Percentiles rank a stretch among this genome's conserved stretches.
phyloP scores from a whole-genome alignment of 2,888 invertebrate genomes.

The Drosophila anomalata region DNA sequence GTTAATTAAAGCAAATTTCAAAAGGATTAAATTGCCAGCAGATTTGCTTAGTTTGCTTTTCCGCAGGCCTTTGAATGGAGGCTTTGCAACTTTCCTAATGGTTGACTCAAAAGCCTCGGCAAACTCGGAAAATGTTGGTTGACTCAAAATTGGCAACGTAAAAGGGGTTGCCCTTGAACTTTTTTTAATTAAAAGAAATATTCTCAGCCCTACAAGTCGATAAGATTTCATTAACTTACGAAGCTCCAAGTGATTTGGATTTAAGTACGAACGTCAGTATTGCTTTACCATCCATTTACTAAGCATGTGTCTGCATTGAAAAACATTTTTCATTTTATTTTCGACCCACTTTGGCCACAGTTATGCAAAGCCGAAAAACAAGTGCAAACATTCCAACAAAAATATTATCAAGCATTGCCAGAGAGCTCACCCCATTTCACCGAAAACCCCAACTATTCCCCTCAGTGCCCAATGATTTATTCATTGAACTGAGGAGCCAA shows the following conservation, averaged over 20 bases:
- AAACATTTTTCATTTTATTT: constrained; percentile 9
- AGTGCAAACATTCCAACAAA: constrained; percentile 22
- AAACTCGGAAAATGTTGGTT: constrained; percentile 5
- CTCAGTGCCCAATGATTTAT: constrained; percentile 42
- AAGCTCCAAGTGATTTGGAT: not conserved
- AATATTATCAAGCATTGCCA: constrained; percentile 45
- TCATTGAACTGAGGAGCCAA: constrained; percentile 36
- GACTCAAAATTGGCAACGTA: constrained; percentile 11
- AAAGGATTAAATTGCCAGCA: constrained; percentile 58
- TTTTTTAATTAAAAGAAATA: not conserved
- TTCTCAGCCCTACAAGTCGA: not conserved
- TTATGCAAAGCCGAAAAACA: constrained; percentile 35
- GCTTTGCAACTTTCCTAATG: constrained; percentile 14
- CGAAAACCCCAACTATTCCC: constrained; percentile 18
- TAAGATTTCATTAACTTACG: not conserved
- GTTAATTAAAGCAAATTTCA: constrained; percentile 67
- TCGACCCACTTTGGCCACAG: constrained; percentile 6
- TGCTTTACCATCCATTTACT: not conserved
- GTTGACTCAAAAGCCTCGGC: not conserved
- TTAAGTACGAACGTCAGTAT: not conserved
- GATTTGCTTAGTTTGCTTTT: constrained; percentile 49
- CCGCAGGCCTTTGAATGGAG: constrained; percentile 19
- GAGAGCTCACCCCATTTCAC: constrained; percentile 7
- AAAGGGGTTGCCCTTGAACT: not conserved
- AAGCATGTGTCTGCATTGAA: not conserved